phyloP scores from a whole-genome alignment of 2,113 vertebrate genomes.

The Phodopus roborovskii region DNA sequence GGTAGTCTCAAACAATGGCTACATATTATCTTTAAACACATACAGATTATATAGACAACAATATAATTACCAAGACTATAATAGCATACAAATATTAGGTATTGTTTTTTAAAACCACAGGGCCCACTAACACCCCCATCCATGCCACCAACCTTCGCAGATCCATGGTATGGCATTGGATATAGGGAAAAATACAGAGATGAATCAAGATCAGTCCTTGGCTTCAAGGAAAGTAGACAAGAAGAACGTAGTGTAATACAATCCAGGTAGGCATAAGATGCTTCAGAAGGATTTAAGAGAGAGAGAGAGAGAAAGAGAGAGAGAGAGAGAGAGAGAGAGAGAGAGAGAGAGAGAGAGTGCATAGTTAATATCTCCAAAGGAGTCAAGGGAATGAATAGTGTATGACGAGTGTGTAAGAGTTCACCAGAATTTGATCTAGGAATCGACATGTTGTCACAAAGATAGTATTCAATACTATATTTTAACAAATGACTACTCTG shows the following conservation, averaged over 20 bases:
- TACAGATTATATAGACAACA: not conserved
- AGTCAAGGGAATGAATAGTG: not conserved
- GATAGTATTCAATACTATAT: not conserved
- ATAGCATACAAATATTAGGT: not conserved
- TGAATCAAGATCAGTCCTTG: not conserved
- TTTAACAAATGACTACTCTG: not conserved
- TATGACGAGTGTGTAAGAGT: not conserved
- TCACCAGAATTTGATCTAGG: not conserved
- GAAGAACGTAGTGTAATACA: not conserved
- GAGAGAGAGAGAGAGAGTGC: not conserved
- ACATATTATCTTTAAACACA: not conserved
- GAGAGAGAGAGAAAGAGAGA: not conserved
- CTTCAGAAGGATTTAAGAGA: not conserved
- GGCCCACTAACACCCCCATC: not conserved
- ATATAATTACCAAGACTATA: conserved; percentile 42
- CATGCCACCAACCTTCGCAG: not conserved
- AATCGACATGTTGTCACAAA: not conserved
- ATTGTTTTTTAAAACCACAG: not conserved
- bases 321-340: not conserved
- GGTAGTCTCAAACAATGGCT: not conserved
- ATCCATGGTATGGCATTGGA: not conserved
- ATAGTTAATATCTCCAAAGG: not conserved
- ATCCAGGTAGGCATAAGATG: not conserved
- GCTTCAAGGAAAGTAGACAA: conserved; percentile 7
- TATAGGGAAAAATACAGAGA: too few species aligned